Evolutionary conservation across 2,113 vertebrate species (phyloP).

Genomic region (Cepphus grylle): DNA sequence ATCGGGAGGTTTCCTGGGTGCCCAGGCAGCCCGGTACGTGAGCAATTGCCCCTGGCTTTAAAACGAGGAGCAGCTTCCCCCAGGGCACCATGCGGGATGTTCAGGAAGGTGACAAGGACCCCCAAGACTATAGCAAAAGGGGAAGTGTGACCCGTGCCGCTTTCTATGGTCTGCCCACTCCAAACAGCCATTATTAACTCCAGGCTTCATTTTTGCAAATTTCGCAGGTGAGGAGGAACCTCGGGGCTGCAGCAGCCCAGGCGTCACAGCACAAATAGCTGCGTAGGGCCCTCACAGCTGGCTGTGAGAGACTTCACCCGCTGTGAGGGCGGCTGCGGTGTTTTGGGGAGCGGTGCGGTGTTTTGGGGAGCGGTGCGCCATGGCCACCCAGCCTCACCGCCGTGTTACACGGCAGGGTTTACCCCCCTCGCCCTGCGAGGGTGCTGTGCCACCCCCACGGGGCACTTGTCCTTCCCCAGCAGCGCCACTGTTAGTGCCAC

Average conservation of each 20-base stretch:
- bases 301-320: background rate
- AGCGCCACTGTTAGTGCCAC: background rate
- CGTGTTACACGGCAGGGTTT: background rate
- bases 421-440: background rate
- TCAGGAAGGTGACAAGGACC: no score
- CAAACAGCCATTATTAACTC: background rate
- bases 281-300: no score
- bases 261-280: no score
- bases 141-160: background rate
- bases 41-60: background rate
- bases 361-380: background rate
- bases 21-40: background rate
- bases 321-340: background rate
- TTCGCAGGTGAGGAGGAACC: background rate
- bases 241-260: background rate
- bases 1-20: background rate
- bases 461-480: background rate
- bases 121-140: background rate
- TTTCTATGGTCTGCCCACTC: background rate
- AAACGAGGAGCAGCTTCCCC: background rate
- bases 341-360: background rate
- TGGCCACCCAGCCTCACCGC: background rate
- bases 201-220: background rate
- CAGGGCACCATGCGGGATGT: no score
- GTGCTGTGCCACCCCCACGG: fast-evolving